phyloP scores from a whole-genome alignment of 2,888 invertebrate species.

The Petrolisthes cinctipes region DNA sequence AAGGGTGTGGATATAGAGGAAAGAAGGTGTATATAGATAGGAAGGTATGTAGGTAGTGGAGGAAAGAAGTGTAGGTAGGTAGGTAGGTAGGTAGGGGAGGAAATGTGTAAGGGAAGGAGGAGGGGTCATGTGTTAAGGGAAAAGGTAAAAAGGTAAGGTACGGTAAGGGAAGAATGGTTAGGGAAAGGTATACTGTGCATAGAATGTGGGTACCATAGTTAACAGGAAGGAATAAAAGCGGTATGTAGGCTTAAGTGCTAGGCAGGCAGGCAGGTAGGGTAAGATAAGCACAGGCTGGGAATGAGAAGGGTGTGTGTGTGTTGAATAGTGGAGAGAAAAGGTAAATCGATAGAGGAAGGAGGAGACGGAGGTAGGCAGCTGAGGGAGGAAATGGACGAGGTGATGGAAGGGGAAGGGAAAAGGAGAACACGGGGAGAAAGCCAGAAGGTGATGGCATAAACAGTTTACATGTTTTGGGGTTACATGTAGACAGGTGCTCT shows the following conservation, averaged over 20 bases:
- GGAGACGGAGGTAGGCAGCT: background rate
- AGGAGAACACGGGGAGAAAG: background rate
- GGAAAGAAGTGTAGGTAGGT: background rate
- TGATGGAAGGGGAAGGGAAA: background rate
- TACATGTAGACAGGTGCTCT: too few relatives aligned
- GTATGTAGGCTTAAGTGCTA: background rate
- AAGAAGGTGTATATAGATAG: slow-evolving; percentile 16
- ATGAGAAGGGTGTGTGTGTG: slow-evolving; percentile 2
- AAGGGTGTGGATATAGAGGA: background rate
- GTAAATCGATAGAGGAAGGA: slow-evolving; percentile 2
- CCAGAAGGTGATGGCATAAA: too few relatives aligned
- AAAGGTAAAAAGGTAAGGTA: slow-evolving; percentile 26
- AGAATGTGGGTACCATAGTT: background rate
- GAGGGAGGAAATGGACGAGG: background rate
- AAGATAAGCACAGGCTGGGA: slow-evolving; percentile 14
- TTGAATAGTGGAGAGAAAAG: background rate
- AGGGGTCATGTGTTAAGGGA: background rate
- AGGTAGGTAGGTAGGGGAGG: background rate
- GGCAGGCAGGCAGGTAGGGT: slow-evolving; percentile 28
- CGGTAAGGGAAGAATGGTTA: background rate
- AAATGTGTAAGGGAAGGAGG: background rate
- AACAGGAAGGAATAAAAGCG: background rate
- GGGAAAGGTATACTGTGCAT: background rate
- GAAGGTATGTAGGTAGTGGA: background rate
- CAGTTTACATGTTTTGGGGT: too few relatives aligned